Base-by-base conservation (phyloP, 2,797 vertebrate genomes). In the Liparis tanakae region DNA sequence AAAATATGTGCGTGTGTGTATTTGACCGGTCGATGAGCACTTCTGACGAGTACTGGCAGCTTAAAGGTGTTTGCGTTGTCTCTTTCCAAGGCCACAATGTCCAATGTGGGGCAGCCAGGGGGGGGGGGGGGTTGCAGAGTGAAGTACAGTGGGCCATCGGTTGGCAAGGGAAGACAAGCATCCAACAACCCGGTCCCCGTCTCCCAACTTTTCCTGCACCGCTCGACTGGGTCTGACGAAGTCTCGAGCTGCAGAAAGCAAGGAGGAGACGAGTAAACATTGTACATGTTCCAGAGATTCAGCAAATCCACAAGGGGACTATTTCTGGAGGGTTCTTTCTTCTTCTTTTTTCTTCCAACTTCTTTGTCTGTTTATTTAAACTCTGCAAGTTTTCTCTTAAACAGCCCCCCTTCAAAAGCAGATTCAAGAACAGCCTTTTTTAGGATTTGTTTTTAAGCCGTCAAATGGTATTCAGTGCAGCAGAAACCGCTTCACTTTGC, bases 91-190 rank as follows among this genome's bases (percentile, higher is more conserved):
- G 65, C 75, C 34, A 6, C 56, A 51, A 12, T 51, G 20, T 25
- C 50, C 20, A 25, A 5, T 64, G 43, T n/a, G 15, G 62, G 48
- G 53, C 46, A 70, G 76, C 66, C 78, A 84, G 67, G 54, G 66
- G 66, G 61, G 77, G 78, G 12, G 7, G 61, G 77, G 78, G 12
- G 7, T 61, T 56, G 72, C 79, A 79, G 61, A 69, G 68, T 70
- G 72, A 78, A 80, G 78, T 73, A 72, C 70, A 72, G 60, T 81
- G 76, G 83, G 78, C 80, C 84, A 81, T 72, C 22, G 53, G 58
- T 61, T 87, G 84, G 83, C 79, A 81, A 37, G 13, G 34, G 70
- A 84, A 72, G 43, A 68, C 53, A 59, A 58, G 25, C 58, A 63
- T 48, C 70, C 33, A 57, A 36, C 48, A 79, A 83, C 72, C 48